Conservation (phyloP, 2,888 invertebrate genomes). For the Amiota minor region DNA sequence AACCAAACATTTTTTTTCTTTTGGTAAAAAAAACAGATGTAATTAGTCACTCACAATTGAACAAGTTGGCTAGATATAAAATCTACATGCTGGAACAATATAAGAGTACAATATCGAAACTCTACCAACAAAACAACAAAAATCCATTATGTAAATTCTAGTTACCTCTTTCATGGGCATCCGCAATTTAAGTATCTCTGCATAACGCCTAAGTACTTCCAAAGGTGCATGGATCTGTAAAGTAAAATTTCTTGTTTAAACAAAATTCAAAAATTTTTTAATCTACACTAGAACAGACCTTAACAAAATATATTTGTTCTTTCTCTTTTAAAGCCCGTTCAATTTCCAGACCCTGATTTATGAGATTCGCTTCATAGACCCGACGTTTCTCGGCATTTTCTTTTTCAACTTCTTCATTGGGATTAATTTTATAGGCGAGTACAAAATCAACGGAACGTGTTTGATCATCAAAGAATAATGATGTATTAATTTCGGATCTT, state of each 20-base stretch:
- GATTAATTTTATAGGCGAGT: conserved; percentile 82
- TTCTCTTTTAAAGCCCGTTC: conserved; percentile 80
- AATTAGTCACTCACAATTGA: not conserved
- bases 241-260: not conserved
- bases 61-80: too few relatives aligned
- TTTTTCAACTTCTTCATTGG: conserved; percentile 73
- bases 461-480: conserved; percentile 82
- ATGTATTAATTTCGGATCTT: conserved; percentile 65
- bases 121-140: conserved; percentile 43
- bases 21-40: not conserved
- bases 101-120: not conserved
- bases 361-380: conserved; percentile 82
- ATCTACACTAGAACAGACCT: conserved; percentile 73
- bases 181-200: conserved; percentile 91
- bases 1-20: not conserved
- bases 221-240: conserved; percentile 87
- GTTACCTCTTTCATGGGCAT: conserved; percentile 93
- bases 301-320: conserved; percentile 85
- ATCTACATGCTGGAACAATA: not conserved
- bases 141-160: conserved; percentile 76
- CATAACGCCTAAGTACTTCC: conserved; percentile 87
- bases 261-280: not conserved
- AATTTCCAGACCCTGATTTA: conserved; percentile 82
- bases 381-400: conserved; percentile 75
- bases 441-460: conserved; percentile 84